phyloP scores from a whole-genome alignment of 2,797 vertebrate species.

The Rhabdophis nuchalis region DNA sequence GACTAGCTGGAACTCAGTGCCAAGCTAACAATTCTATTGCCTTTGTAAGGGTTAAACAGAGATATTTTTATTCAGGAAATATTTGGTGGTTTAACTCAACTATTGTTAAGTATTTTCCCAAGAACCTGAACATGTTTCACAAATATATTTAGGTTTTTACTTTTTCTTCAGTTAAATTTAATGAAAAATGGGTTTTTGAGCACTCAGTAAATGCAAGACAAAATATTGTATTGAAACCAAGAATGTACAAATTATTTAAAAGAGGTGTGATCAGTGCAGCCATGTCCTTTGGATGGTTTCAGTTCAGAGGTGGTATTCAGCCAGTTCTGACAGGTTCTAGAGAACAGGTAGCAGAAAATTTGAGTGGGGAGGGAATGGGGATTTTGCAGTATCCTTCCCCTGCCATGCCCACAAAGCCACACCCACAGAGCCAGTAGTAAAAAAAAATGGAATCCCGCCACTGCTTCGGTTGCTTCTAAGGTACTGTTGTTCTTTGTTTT shows the following conservation, averaged over 20 bases:
- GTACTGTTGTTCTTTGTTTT: not conserved
- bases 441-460: too few relatives aligned
- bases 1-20: not conserved
- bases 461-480: not conserved
- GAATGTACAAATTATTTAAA: not conserved
- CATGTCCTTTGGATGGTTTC: not conserved
- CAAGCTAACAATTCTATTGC: not conserved
- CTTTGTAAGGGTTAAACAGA: not conserved
- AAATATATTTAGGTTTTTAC: not conserved
- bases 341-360: too few relatives aligned
- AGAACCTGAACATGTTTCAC: not conserved
- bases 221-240: not conserved
- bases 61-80: not conserved
- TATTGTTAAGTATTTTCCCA: not conserved
- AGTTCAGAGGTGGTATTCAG: not conserved
- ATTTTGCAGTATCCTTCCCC: too few relatives aligned
- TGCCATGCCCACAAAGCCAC: too few relatives aligned
- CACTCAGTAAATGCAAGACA: not conserved
- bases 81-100: not conserved
- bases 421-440: too few relatives aligned
- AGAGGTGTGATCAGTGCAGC: not conserved
- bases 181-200: not conserved
- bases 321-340: too few relatives aligned
- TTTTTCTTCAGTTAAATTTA: not conserved
- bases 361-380: too few relatives aligned